Evolutionary conservation across 2,888 invertebrate genomes (phyloP).

Genomic region (Drosophila lutescens): DNA sequence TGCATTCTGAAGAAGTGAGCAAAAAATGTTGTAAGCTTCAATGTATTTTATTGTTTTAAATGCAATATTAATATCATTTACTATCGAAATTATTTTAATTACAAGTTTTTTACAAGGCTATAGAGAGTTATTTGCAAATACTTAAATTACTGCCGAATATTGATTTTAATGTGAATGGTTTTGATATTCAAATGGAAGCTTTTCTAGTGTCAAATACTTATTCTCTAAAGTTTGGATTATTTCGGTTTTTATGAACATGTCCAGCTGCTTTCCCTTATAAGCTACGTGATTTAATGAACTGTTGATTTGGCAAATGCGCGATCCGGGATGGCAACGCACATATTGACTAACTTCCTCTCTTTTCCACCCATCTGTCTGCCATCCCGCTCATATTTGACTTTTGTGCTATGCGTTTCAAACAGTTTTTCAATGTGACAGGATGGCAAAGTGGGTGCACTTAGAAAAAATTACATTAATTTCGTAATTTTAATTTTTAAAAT

Average conservation of each 20-base stretch:
- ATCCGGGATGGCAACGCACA: conserved; percentile 34
- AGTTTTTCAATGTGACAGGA: conserved; percentile 44
- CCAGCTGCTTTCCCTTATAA: conserved; percentile 1
- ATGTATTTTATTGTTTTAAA: not conserved
- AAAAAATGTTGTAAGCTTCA: not conserved
- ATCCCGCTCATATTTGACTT: conserved; percentile 64
- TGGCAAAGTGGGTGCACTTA: not conserved
- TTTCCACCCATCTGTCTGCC: conserved; percentile 43
- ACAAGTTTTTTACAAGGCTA: no score
- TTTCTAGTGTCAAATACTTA: no score
- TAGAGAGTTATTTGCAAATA: no score
- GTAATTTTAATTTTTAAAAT: no score
- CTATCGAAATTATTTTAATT: no score
- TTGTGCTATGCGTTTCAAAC: conserved; percentile 65
- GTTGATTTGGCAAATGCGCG: conserved; percentile 64
- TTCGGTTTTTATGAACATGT: conserved; percentile 3
- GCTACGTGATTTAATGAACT: conserved; percentile 68
- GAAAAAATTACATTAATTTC: not conserved
- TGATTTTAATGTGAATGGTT: no score
- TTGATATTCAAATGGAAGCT: no score
- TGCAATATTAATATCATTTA: not conserved
- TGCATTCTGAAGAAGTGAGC: not conserved
- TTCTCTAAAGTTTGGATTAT: not conserved
- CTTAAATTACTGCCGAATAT: no score
- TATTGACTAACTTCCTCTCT: conserved; percentile 45